Base-by-base conservation (phyloP, 2,888 invertebrate species). In the Trichogramma dendrolimi region DNA sequence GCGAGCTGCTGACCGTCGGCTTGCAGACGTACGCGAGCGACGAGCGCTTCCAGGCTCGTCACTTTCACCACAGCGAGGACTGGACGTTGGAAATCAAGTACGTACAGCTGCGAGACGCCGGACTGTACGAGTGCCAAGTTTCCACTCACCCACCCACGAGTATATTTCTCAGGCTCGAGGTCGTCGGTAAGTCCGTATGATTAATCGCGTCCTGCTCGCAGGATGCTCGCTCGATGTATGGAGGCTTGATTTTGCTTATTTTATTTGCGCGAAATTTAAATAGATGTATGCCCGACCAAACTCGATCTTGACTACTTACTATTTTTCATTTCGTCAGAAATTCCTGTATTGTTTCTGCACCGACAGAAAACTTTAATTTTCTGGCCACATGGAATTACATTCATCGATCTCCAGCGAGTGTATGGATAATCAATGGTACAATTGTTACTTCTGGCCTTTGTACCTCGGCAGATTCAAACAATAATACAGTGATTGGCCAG, bases 81-180 rank as follows among this genome's bases (percentile, higher is more conserved):
- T 94, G 94, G 94, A 92, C 93, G 65, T 81, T 94, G 66, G 92
- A 94, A 84, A 92, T 94, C 75, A 89, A 90, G 79, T 93, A 89
- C 80, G 92, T 93, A 59, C 92, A 93, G 80, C 85, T 86, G 71
- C 85, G 91, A 70, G 94, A 94, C 77, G 91, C 90, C 44, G 94
- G 94, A 57, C 80, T 90, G 71, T 94, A 93, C 81, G 92, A 94
- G 81, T 94, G 93, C 80, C 93, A 94, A 83, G 91, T 94, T 61
- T 92, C 93, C 42, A 92, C 92, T 53, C 92, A 94, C 83, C 94
- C 94, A 67, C 92, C 93, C 71, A 89, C 90, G 67, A 92, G 92
- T 81, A 91, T 94, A 82, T 92, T 92, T 80, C 82, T 94, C 70
- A 86, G 87, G 72, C 86, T 94, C 69, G 89, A 90, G 77, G 92